Evolutionary conservation across 2,888 invertebrate genomes (phyloP).

Genomic region (Cosmorhoe ocellata): DNA sequence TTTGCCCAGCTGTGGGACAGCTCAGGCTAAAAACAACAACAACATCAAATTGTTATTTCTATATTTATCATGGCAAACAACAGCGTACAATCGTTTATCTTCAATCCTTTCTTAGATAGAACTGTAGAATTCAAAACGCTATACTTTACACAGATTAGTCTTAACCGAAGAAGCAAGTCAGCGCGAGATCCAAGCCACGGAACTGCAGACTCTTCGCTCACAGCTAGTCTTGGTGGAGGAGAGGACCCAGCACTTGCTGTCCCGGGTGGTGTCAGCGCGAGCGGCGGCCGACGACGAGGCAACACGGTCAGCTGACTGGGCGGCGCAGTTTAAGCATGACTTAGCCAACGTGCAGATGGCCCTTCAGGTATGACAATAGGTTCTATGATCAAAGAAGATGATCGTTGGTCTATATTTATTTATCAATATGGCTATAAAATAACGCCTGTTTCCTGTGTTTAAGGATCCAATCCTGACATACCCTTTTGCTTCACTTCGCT

Average conservation of each 20-base stretch:
- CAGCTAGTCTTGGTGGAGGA: constrained; percentile 72
- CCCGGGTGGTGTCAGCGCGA: constrained; percentile 69
- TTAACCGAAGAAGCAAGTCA: constrained; percentile 63
- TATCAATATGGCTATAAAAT: too few relatives aligned
- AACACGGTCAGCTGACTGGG: constrained; percentile 70
- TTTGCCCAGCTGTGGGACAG: too few relatives aligned
- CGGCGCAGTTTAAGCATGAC: constrained; percentile 80
- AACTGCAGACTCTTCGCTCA: constrained; percentile 66
- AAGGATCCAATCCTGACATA: too few relatives aligned
- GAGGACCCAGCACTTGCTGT: constrained; percentile 68
- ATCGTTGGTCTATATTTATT: too few relatives aligned
- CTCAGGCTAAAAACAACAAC: too few relatives aligned
- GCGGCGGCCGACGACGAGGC: constrained; percentile 78
- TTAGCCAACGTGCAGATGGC: constrained; percentile 74
- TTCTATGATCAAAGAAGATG: not conserved
- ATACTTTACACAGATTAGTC: constrained; percentile 46
- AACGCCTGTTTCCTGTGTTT: too few relatives aligned
- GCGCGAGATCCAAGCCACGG: constrained; percentile 64
- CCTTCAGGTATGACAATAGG: constrained; percentile 57
- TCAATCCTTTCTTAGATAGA: too few relatives aligned
- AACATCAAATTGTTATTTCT: too few relatives aligned
- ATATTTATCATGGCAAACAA: too few relatives aligned
- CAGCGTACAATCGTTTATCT: too few relatives aligned
- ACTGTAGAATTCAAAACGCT: not conserved
- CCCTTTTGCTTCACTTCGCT: too few relatives aligned